Conservation (phyloP, 1,140 invertebrate genomes). For the Sarcophaga peregrina region DNA sequence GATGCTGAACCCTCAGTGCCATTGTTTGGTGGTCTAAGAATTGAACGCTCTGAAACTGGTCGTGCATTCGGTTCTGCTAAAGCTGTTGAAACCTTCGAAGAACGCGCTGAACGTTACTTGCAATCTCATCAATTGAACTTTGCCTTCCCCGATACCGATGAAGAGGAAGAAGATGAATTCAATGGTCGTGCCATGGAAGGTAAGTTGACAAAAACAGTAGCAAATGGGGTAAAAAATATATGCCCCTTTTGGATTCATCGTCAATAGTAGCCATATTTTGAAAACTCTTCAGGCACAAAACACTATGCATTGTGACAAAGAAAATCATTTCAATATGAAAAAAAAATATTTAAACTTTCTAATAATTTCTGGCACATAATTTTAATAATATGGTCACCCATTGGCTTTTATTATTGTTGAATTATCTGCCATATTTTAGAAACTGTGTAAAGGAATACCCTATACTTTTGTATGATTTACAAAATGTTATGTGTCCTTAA, state of each 20-base stretch:
- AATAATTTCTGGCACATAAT: too few relatives aligned
- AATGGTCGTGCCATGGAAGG: constrained; percentile 62
- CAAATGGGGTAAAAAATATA: neutral
- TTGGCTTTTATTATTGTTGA: too few relatives aligned
- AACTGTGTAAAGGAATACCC: too few relatives aligned
- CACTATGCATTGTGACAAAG: too few relatives aligned
- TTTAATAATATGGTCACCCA: too few relatives aligned
- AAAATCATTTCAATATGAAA: too few relatives aligned
- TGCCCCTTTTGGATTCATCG: neutral
- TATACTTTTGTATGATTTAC: too few relatives aligned
- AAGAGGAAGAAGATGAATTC: constrained; percentile 57
- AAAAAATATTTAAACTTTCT: neutral
- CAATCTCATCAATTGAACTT: constrained; percentile 66
- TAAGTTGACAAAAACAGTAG: constrained; percentile 49
- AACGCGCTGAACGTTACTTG: constrained; percentile 67
- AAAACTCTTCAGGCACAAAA: neutral
- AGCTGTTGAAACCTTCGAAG: constrained; percentile 61
- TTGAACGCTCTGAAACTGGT: constrained; percentile 58
- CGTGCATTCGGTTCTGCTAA: constrained; percentile 55
- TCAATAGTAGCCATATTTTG: neutral
- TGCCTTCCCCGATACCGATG: constrained; percentile 60
- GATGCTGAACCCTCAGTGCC: constrained; percentile 63
- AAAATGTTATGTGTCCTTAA: too few relatives aligned
- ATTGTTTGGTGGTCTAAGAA: constrained; percentile 64
- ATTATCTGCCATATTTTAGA: too few relatives aligned